phyloP scores from a whole-genome alignment of 1,140 invertebrate genomes.

The Cepaea nemoralis region DNA sequence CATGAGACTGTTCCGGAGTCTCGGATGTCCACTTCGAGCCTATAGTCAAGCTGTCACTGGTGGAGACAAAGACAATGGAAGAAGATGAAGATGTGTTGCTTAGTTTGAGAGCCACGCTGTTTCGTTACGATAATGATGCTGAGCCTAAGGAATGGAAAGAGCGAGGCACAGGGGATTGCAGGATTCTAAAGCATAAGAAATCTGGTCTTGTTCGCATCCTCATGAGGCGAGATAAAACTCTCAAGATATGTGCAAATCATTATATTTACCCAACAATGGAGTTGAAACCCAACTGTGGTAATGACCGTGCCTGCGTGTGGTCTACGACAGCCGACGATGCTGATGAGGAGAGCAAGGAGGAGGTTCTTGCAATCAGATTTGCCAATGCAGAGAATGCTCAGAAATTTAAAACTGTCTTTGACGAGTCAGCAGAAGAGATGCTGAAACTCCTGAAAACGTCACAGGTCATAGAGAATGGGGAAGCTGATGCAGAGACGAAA shows the following conservation, averaged over 20 bases:
- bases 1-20: conserved; percentile 55
- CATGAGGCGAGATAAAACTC: conserved; percentile 87
- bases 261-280: conserved; percentile 85
- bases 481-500: conserved; percentile 11
- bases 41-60: conserved; percentile 60
- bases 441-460: conserved; percentile 40
- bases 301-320: conserved; percentile 87
- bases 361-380: conserved; percentile 87
- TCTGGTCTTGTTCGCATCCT: conserved; percentile 83
- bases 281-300: conserved; percentile 84
- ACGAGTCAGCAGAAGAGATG: conserved; percentile 79
- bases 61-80: conserved; percentile 65
- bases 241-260: conserved; percentile 91
- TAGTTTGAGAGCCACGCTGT: conserved; percentile 85
- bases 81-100: conserved; percentile 73
- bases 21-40: conserved; percentile 70
- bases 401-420: conserved; percentile 84
- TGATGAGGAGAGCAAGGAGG: conserved; percentile 83
- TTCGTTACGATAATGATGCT: conserved; percentile 75
- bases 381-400: conserved; percentile 85
- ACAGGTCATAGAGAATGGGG: conserved; percentile 41
- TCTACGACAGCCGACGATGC: conserved; percentile 86
- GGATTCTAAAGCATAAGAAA: conserved; percentile 82
- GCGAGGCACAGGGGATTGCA: conserved; percentile 86
- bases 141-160: conserved; percentile 91